phyloP scores from a whole-genome alignment of 2,797 vertebrate genomes.

The Hafferia zeledoni region DNA sequence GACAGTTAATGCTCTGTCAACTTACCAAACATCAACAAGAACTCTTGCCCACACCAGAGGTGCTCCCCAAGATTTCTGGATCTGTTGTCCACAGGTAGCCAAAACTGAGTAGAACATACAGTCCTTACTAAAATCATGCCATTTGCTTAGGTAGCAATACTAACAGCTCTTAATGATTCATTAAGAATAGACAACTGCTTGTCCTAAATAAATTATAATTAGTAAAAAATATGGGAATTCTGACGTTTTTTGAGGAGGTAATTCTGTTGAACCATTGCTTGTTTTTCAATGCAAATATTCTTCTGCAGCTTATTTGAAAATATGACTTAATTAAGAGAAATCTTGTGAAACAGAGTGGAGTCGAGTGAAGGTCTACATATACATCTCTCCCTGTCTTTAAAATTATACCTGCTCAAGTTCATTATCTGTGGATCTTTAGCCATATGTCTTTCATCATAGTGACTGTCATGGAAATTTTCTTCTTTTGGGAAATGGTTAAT shows the following conservation, averaged over 20 bases:
- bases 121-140: not conserved
- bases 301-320: not conserved
- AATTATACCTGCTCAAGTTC: not conserved
- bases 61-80: not conserved
- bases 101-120: not conserved
- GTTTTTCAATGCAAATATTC: not conserved
- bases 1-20: not conserved
- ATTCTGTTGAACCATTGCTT: not conserved
- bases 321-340: not conserved
- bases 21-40: not conserved
- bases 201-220: not conserved
- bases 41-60: not conserved
- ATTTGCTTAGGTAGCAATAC: not conserved
- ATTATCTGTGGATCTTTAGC: not conserved
- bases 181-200: not conserved
- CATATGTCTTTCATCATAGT: not conserved
- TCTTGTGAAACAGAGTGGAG: not conserved
- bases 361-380: not conserved
- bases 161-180: not conserved
- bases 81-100: not conserved
- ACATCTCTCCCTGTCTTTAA: not conserved
- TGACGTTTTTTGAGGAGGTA: not conserved
- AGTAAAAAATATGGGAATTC: rapidly evolving
- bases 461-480: not conserved
- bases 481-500: not conserved